These are phyloP conservation scores for Pantherophis alleghaniensis DNA, from an alignment of 2,797 vertebrate genomes.

Conservation along the genomic window DNA sequence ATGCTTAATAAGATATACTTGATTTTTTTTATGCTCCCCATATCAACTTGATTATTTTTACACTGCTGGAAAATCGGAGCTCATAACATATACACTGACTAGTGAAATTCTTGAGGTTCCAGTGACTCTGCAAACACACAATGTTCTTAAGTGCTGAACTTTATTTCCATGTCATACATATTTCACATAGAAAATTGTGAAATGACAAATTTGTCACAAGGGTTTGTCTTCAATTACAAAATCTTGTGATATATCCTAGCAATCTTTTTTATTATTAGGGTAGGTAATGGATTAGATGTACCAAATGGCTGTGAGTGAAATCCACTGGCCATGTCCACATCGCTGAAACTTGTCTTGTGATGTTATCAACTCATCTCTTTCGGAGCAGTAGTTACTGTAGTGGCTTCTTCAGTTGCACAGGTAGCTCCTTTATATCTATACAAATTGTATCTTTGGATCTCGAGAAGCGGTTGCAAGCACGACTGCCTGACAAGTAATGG, in stretches of 20 bases:
- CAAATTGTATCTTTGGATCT: constrained; percentile 46
- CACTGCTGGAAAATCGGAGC: constrained; percentile 46
- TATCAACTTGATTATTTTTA: constrained; percentile 24
- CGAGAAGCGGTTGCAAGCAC: constrained; percentile 16
- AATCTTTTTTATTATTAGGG: constrained; percentile 54
- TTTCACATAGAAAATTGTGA: constrained; percentile 47
- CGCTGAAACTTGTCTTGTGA: not conserved
- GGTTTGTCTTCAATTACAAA: constrained; percentile 52
- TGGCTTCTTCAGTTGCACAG: not conserved
- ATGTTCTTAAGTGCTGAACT: constrained; percentile 25
- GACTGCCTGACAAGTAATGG: not conserved
- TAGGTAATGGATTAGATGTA: constrained; percentile 40
- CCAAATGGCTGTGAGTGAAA: constrained; percentile 18
- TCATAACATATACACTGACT: constrained; percentile 45
- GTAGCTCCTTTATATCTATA: not conserved
- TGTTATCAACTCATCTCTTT: not conserved
- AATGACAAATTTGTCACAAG: constrained; percentile 42
- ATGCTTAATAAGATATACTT: not conserved
- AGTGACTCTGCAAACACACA: constrained; percentile 32
- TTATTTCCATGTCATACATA: constrained; percentile 19
- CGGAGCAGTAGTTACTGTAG: not conserved
- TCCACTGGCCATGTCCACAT: not conserved
- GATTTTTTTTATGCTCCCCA: constrained; percentile 19
- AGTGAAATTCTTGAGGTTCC: constrained; percentile 30
- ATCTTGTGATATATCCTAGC: constrained; percentile 48